phyloP scores from a whole-genome alignment of 64 coral and sea anemone species.

The Pocillopora damicornis region DNA sequence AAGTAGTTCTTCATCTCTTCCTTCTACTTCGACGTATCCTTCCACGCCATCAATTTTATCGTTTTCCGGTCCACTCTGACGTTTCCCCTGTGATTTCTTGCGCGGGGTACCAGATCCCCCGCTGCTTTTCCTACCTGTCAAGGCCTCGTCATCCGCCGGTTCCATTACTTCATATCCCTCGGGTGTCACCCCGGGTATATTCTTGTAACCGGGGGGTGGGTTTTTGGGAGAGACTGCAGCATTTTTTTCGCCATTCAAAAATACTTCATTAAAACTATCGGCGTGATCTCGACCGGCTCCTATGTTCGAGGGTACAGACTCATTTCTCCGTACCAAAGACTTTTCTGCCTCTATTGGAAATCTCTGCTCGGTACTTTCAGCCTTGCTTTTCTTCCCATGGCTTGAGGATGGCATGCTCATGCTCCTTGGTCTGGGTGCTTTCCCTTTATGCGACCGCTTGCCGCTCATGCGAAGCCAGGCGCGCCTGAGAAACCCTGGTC shows the following conservation, averaged over 20 bases:
- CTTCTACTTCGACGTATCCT: slow-evolving; percentile 56
- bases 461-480: slow-evolving; percentile 45
- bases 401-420: slow-evolving; percentile 25
- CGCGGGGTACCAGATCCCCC: not conserved
- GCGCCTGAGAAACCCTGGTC: slow-evolving; percentile 44
- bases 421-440: slow-evolving; percentile 22
- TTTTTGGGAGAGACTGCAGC: not conserved
- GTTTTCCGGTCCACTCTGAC: not conserved
- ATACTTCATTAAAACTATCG: slow-evolving; percentile 10
- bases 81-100: not conserved
- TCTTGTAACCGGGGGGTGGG: slow-evolving; percentile 22
- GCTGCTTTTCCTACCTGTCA: not conserved
- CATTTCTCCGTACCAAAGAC: slow-evolving; percentile 19
- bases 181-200: slow-evolving; percentile 41
- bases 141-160: not conserved
- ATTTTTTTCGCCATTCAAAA: not conserved
- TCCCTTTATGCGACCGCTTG: slow-evolving; percentile 13
- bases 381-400: not conserved
- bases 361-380: not conserved
- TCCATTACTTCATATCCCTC: slow-evolving; percentile 64
- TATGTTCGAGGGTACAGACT: not conserved
- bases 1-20: slow-evolving; percentile 51
- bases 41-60: not conserved
- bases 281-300: not conserved
- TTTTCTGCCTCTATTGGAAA: not conserved